A percentile compares a stretch with the other conserved stretches of the same genome.
phyloP scores from a whole-genome alignment of 2,888 invertebrate genomes.

The Odontothrips loti region DNA sequence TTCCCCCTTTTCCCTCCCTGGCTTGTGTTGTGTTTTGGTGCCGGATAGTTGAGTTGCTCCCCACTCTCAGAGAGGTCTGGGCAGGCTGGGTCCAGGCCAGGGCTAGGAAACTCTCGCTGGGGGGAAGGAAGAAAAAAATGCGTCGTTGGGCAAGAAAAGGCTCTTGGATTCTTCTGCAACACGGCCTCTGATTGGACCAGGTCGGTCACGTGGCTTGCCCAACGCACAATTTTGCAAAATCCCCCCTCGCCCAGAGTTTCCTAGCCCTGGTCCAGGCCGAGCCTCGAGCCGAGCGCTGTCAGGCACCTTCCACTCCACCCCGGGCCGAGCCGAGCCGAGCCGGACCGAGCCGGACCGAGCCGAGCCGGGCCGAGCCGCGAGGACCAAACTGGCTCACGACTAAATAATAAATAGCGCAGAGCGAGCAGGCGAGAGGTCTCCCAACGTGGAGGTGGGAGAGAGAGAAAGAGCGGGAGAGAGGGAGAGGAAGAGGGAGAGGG shows the following conservation, averaged over 20 bases:
- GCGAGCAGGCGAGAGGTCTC: conserved; percentile 30
- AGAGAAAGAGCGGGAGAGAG: conserved; percentile 28
- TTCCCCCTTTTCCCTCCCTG: not conserved
- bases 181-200: too few species aligned
- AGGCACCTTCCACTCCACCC: not conserved
- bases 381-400: conserved; percentile 13
- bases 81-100: not conserved
- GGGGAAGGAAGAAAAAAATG: too few species aligned
- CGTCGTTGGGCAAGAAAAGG: too few species aligned
- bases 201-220: too few species aligned
- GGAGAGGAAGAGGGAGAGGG: conserved; percentile 27
- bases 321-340: not conserved
- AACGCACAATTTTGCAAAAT: too few species aligned
- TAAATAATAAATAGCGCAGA: conserved; percentile 20
- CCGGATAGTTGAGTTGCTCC: not conserved
- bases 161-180: too few species aligned
- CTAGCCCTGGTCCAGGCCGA: too few species aligned
- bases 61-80: not conserved
- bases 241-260: too few species aligned
- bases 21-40: not conserved
- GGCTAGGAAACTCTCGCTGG: too few species aligned
- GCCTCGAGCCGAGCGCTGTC: too few species aligned
- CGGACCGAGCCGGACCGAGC: not conserved
- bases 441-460: conserved; percentile 28
- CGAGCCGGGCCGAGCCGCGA: not conserved